These are phyloP conservation scores for Harmothoe impar DNA, from an alignment of 2,888 invertebrate species.

Conservation along the genomic window DNA sequence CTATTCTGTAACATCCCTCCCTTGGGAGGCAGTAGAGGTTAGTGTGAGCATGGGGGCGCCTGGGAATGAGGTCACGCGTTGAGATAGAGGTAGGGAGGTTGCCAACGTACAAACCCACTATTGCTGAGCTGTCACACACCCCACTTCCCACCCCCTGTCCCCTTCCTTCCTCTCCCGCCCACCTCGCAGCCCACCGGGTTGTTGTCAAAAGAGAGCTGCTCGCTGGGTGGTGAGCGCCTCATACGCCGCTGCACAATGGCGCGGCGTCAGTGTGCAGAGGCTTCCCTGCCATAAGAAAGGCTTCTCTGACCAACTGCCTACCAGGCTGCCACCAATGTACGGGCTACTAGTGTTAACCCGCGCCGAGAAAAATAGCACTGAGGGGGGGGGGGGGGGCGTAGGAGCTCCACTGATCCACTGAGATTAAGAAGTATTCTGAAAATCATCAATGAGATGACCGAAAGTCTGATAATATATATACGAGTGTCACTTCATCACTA, in stretches of 20 bases:
- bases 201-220: not conserved
- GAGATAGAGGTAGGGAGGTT: not conserved
- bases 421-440: no score
- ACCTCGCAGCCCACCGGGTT: not conserved
- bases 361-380: no score
- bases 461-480: no score
- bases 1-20: not conserved
- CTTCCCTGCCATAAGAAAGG: not conserved
- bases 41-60: not conserved
- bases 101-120: conserved; percentile 26
- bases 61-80: not conserved
- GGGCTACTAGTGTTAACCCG: not conserved
- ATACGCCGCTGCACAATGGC: not conserved
- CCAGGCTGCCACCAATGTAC: conserved; percentile 6
- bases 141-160: not conserved
- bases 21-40: not conserved
- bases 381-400: no score
- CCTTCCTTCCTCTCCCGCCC: not conserved
- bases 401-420: no score
- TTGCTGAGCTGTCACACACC: conserved; percentile 8
- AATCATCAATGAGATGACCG: no score
- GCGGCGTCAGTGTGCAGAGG: not conserved
- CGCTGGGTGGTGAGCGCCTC: not conserved
- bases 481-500: no score
- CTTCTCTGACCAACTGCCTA: conserved; percentile 12